phyloP scores from a whole-genome alignment of 2,113 vertebrate species.

The Platichthys flesus region DNA sequence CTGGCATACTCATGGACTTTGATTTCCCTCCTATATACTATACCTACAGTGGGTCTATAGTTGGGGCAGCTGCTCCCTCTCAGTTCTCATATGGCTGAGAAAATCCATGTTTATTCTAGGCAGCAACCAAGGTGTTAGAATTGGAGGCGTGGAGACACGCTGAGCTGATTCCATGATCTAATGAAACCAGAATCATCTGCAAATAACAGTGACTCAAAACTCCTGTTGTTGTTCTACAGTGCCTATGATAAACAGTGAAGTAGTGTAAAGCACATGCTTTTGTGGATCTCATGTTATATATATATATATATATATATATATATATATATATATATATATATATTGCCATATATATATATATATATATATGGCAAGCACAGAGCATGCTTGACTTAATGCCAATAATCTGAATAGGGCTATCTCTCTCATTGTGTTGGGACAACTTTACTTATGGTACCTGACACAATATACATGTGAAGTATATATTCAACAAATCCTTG shows the following conservation, averaged over 20 bases:
- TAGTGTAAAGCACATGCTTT: neutral
- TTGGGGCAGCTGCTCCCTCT: neutral
- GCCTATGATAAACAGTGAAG: neutral
- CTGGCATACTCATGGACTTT: no score
- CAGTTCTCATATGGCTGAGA: slow-evolving; percentile 4
- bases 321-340: neutral
- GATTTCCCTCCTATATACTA: no score
- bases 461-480: neutral
- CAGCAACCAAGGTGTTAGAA: slow-evolving; percentile 5
- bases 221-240: neutral
- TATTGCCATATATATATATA: slow-evolving; percentile 7
- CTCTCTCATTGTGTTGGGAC: neutral
- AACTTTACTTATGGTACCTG: neutral
- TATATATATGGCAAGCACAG: neutral
- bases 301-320: neutral
- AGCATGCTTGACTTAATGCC: neutral
- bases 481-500: slow-evolving; percentile 6
- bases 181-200: slow-evolving; percentile 22
- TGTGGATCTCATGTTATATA: slow-evolving; percentile 7
- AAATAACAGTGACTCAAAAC: neutral
- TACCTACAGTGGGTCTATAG: neutral
- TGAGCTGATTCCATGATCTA: slow-evolving; percentile 9
- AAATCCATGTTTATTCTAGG: slow-evolving; percentile 13
- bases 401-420: neutral
- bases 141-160: neutral